phyloP scores from a whole-genome alignment of 2,113 vertebrate genomes.

The Leucopsar rothschildi region DNA sequence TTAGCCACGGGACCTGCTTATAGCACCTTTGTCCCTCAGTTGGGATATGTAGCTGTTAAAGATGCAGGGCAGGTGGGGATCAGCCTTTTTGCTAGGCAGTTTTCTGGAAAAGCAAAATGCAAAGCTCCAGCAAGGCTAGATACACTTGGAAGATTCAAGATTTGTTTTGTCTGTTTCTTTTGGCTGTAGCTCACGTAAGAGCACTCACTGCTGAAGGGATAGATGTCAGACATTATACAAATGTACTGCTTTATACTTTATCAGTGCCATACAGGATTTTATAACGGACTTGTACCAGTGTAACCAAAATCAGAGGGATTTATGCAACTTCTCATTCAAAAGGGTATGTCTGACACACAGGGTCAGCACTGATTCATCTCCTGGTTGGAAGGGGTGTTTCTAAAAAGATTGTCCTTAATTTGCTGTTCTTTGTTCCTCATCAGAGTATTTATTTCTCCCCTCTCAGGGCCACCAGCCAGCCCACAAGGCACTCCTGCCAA shows the following conservation, averaged over 20 bases:
- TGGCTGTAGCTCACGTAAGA: not conserved
- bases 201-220: not conserved
- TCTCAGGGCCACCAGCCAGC: conserved; percentile 27
- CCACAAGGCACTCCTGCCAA: conserved; percentile 80
- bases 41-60: not conserved
- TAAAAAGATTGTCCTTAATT: not conserved
- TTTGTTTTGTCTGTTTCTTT: not conserved
- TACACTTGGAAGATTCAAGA: not conserved
- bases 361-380: not conserved
- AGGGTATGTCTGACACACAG: not conserved
- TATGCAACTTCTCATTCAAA: not conserved
- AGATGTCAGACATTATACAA: not conserved
- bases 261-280: not conserved
- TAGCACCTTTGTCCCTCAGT: not conserved
- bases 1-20: not conserved
- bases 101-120: not conserved
- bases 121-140: not conserved
- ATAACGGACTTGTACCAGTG: not conserved
- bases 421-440: conserved; percentile 8
- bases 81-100: not conserved
- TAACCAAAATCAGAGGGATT: not conserved
- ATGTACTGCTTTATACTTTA: not conserved
- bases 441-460: conserved; percentile 12
- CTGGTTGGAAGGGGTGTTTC: not conserved
- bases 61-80: not conserved